These are phyloP conservation scores for Tupaia tana DNA, from an alignment of 2,113 vertebrate species.

Conservation along the genomic window DNA sequence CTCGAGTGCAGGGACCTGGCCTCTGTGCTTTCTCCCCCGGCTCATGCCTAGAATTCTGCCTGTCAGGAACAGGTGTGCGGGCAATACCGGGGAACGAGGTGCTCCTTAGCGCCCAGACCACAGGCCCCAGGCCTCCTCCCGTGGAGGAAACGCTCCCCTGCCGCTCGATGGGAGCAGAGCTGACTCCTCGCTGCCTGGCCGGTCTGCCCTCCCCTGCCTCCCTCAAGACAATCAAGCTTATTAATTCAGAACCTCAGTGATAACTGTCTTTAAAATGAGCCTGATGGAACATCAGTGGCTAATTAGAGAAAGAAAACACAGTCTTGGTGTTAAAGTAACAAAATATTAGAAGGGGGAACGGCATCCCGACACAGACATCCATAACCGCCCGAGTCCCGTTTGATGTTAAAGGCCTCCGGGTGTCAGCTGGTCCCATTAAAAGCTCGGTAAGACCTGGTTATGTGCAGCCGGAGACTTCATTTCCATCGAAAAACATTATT, in stretches of 20 bases:
- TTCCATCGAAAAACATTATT: slow-evolving; percentile 76
- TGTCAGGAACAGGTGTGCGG: not conserved
- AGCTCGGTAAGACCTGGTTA: slow-evolving; percentile 61
- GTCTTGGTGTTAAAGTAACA: slow-evolving; percentile 10
- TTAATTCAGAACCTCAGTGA: slow-evolving; percentile 43
- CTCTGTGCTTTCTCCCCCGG: not conserved
- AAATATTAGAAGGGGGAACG: slow-evolving; percentile 40
- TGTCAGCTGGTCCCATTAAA: slow-evolving; percentile 51
- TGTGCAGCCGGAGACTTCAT: slow-evolving; percentile 56
- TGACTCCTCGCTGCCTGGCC: not conserved
- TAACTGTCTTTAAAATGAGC: not conserved
- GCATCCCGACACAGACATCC: not conserved
- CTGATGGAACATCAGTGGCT: slow-evolving; percentile 45
- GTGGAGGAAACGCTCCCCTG: not conserved
- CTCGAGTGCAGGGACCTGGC: not conserved
- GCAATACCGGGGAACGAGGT: not conserved
- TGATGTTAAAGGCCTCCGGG: slow-evolving; percentile 29
- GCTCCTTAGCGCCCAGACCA: not conserved
- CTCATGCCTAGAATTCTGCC: not conserved
- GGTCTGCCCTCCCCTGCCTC: not conserved
- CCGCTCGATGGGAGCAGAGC: not conserved
- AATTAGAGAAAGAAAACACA: slow-evolving; percentile 50
- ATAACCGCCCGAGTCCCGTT: not conserved
- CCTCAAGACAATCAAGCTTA: not conserved
- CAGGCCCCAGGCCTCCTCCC: not conserved